Base-by-base conservation (phyloP, 2,797 vertebrate species). In the Monodelphis domestica region DNA sequence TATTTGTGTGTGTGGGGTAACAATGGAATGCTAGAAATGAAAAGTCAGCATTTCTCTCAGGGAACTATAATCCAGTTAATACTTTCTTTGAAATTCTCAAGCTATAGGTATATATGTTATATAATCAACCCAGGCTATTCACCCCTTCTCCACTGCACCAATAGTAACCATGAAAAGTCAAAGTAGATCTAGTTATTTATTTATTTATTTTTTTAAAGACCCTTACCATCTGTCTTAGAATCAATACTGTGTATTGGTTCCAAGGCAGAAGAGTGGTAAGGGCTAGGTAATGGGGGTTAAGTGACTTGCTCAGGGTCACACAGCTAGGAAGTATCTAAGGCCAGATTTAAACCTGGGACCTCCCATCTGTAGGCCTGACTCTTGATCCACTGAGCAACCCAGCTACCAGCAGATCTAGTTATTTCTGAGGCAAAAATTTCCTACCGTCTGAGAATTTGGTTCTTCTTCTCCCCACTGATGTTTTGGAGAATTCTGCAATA, bases 401-500 rank as follows among this genome's bases (percentile, higher is more conserved):
- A n/a, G n/a, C n/a, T n/a, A n/a, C n/a, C n/a, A n/a, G n/a, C n/a
- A n/a, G 10, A 92, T 10, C 3, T 87, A 91, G 92, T 93, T 24
- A 96, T 94, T 93, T 91, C 90, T 91, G 12, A n/a, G 4, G 33
- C 14, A 88, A 93, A 93, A 87, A 93, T 87, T 90, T 95, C 98
- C 98, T 98, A 99, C 99, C 95, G 96, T 98, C 93, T 98, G 98
- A 95, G 98, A 98, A 97, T 98, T 99, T 95, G 98, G 98, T 91
- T 99, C 99, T 93, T 99, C 99, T 97, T 99, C 99, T 98, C 98
- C 99, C 98, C 98, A 98, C 95, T 99, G 98, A 96, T 98, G 98
- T 98, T 98, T 99, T 97, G 98, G 98, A 95, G 99, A 99, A 97
- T 98, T 98, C 99, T 99, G 96, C 17, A 97, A 95, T 91, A 97